A percentile compares a stretch with the other conserved stretches of the same genome.
phyloP scores from a whole-genome alignment of 2,797 vertebrate species.

The Phataginus tricuspis region DNA sequence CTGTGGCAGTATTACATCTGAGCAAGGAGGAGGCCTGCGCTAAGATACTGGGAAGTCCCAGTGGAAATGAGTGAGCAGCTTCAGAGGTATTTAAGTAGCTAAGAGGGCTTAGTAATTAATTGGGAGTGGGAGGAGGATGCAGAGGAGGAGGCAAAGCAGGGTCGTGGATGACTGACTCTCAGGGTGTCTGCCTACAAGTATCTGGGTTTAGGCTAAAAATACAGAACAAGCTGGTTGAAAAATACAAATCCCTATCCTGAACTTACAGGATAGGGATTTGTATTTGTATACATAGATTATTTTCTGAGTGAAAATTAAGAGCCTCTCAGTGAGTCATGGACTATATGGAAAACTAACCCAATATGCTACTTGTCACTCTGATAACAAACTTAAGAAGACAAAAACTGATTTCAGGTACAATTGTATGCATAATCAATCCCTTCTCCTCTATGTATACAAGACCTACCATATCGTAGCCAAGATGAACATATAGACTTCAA shows the following conservation, averaged over 20 bases:
- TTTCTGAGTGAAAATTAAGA: slow-evolving; percentile 6
- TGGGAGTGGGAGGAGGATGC: neutral
- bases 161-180: neutral
- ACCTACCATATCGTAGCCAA: neutral
- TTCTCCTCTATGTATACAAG: neutral
- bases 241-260: neutral
- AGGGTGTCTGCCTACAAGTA: neutral
- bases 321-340: neutral
- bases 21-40: neutral
- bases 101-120: neutral
- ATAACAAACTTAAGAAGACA: neutral
- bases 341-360: neutral
- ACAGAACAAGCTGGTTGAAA: neutral
- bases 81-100: neutral
- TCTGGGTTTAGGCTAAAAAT: slow-evolving; percentile 28
- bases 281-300: neutral
- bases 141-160: neutral
- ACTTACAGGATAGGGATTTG: neutral
- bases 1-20: neutral
- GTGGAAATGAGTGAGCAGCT: neutral
- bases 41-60: neutral
- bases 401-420: neutral
- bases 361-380: neutral
- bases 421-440: neutral
- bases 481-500: neutral